phyloP scores from a whole-genome alignment of 2,888 invertebrate genomes.

The Parochlus steinenii region DNA sequence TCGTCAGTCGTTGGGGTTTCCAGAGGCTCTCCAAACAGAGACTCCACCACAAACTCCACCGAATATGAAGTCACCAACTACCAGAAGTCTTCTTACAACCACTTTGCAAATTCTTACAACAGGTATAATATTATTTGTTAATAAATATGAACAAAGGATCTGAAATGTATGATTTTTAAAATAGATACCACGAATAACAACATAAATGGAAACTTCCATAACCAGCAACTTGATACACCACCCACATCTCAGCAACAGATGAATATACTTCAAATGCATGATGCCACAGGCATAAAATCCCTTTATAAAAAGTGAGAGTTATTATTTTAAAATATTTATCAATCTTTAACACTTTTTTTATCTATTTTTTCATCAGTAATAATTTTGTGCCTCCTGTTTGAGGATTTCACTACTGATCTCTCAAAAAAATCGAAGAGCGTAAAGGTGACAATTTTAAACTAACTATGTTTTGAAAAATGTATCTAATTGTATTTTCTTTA shows the following conservation, averaged over 20 bases:
- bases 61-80: slow-evolving; percentile 60
- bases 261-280: slow-evolving; percentile 16
- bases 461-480: no score
- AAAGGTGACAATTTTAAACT: no score
- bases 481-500: no score
- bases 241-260: slow-evolving; percentile 24
- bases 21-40: slow-evolving; percentile 63
- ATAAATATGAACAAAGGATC: no score
- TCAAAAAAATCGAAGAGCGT: no score
- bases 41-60: slow-evolving; percentile 90
- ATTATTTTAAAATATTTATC: slow-evolving; percentile 14
- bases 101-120: slow-evolving; percentile 30
- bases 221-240: no score
- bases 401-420: no score
- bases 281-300: slow-evolving; percentile 73
- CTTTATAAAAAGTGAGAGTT: slow-evolving; percentile 74
- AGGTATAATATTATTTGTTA: no score
- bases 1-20: slow-evolving; percentile 48
- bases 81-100: no score
- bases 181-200: slow-evolving; percentile 12
- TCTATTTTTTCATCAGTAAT: no score
- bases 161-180: slow-evolving; percentile 1
- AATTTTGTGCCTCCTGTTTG: slow-evolving; percentile 11
- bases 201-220: no score
- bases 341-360: background rate